phyloP scores from a whole-genome alignment of 2,888 invertebrate species.

The Chaetoderma sp. region DNA sequence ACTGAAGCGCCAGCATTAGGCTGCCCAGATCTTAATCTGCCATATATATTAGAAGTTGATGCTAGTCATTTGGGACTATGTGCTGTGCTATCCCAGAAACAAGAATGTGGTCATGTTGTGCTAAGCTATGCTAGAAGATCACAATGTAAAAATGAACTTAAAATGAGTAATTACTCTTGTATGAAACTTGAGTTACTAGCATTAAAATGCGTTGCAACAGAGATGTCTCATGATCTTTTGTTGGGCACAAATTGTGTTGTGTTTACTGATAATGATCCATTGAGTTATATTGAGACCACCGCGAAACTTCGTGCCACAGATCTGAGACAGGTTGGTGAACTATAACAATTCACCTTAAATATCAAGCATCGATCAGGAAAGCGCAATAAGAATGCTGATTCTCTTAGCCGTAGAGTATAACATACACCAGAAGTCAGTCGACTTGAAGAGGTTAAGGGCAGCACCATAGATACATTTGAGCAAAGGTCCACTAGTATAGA shows the following conservation, averaged over 20 bases:
- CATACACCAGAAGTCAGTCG: neutral
- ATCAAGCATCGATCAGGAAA: conserved; percentile 35
- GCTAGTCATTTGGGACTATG: conserved; percentile 34
- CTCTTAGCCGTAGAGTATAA: conserved; percentile 23
- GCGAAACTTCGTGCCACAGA: conserved; percentile 40
- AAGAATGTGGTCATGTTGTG: conserved; percentile 20
- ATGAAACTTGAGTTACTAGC: conserved; percentile 38
- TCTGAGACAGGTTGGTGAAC: conserved; percentile 34
- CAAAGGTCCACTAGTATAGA: no score
- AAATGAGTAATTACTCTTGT: conserved; percentile 30
- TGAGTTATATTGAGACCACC: conserved; percentile 25
- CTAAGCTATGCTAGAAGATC: conserved; percentile 37
- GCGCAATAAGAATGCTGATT: conserved; percentile 34
- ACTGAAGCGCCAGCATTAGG: conserved; percentile 33
- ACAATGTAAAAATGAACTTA: conserved; percentile 3
- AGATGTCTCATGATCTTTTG: conserved; percentile 31
- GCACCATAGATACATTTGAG: no score
- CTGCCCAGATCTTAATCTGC: conserved; percentile 33
- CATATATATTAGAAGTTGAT: conserved; percentile 39
- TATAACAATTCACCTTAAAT: conserved; percentile 33
- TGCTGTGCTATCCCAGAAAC: conserved; percentile 36
- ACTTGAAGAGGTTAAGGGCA: no score
- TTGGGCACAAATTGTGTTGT: conserved; percentile 28
- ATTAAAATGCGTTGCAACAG: conserved; percentile 38
- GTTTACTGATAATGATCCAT: conserved; percentile 32